Evolutionary conservation across 2,888 invertebrate species (phyloP).

Genomic region (Lasioglossum figueresi): DNA sequence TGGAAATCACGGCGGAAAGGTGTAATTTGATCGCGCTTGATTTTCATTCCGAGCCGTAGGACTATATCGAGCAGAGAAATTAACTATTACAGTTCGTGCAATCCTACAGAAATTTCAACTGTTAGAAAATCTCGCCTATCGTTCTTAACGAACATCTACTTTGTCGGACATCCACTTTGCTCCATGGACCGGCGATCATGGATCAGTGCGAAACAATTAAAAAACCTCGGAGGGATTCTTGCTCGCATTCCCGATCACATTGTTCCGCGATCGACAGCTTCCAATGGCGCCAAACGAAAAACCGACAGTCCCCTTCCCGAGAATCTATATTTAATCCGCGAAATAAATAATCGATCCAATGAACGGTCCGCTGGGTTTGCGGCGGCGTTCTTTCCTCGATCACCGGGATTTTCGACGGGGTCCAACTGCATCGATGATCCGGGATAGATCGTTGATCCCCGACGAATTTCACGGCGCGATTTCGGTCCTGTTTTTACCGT

Average conservation of each 20-base stretch:
- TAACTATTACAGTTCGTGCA: background rate
- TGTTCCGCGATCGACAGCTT: slow-evolving; percentile 13
- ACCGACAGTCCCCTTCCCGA: background rate
- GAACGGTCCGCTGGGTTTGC: slow-evolving; percentile 40
- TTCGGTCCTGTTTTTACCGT: slow-evolving; percentile 26
- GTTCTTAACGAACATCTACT: background rate
- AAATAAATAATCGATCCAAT: slow-evolving; percentile 26
- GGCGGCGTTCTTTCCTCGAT: slow-evolving; percentile 19
- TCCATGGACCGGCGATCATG: background rate
- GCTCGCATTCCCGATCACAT: background rate
- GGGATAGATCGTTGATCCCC: slow-evolving; percentile 28
- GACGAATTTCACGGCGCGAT: slow-evolving; percentile 53
- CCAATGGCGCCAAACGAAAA: slow-evolving; percentile 27
- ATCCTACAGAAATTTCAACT: background rate
- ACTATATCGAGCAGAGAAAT: background rate
- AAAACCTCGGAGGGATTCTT: slow-evolving; percentile 11
- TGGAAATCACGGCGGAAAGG: background rate
- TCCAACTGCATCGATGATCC: background rate
- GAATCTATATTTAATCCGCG: slow-evolving; percentile 33
- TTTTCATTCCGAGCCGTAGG: background rate
- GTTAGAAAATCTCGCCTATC: background rate
- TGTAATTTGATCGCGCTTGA: background rate
- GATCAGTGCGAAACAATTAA: background rate
- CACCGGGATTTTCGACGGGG: slow-evolving; percentile 15
- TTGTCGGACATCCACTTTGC: background rate